Evolutionary conservation across 1,140 invertebrate genomes (phyloP).

Genomic region (Pristionchus pacificus): DNA sequence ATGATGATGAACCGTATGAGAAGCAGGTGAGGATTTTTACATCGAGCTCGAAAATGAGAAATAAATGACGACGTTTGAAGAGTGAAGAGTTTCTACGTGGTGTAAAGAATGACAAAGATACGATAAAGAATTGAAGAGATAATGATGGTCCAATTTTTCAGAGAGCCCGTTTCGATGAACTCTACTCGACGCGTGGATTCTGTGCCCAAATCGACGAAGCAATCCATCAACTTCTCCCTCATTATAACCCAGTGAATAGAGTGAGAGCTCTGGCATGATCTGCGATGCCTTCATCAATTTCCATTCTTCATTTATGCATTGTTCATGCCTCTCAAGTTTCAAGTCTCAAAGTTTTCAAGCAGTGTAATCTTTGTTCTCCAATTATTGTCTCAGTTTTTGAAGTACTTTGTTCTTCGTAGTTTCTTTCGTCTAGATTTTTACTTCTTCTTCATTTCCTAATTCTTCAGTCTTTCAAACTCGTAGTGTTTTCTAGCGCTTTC

Average conservation of each 20-base stretch:
- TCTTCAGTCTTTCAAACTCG: too few relatives aligned
- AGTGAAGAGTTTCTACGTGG: constrained; percentile 15
- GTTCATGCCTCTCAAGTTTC: too few relatives aligned
- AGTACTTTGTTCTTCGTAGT: too few relatives aligned
- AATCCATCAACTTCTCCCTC: constrained; percentile 25
- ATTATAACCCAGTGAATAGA: not conserved
- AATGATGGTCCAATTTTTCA: not conserved
- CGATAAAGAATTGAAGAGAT: not conserved
- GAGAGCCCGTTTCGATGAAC: constrained; percentile 23
- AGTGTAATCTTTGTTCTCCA: too few relatives aligned
- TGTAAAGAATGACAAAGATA: constrained; percentile 8
- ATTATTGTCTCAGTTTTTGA: too few relatives aligned
- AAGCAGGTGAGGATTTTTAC: constrained; percentile 39
- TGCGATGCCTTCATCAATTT: too few relatives aligned
- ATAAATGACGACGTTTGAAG: constrained; percentile 8
- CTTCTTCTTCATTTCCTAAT: too few relatives aligned
- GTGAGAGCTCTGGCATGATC: too few relatives aligned
- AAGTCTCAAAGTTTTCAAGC: too few relatives aligned
- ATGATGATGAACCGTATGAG: constrained; percentile 44
- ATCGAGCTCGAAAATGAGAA: not conserved
- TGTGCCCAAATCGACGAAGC: constrained; percentile 28
- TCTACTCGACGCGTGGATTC: constrained; percentile 27
- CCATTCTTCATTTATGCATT: too few relatives aligned
- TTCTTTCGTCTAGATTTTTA: too few relatives aligned
- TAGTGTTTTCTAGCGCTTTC: too few relatives aligned